Evolutionary conservation across 2,113 vertebrate genomes (phyloP).

Genomic region (Halcyon malimbica): DNA sequence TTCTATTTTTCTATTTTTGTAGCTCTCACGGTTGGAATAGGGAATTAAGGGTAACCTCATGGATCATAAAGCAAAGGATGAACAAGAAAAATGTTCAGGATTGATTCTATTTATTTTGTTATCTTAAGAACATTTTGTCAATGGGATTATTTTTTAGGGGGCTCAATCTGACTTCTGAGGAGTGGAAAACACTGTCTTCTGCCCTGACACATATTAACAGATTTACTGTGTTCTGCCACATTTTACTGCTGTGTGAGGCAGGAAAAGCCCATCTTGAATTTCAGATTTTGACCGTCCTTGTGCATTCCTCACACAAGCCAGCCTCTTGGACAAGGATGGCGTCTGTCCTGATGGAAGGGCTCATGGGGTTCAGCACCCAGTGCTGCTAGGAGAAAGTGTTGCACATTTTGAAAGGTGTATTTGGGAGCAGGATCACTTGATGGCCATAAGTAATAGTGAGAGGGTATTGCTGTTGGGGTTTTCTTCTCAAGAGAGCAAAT

Average conservation of each 20-base stretch:
- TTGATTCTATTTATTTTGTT: constrained; percentile 25
- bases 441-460: background rate
- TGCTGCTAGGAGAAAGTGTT: background rate
- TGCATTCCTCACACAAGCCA: background rate
- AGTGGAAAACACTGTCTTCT: constrained; percentile 1
- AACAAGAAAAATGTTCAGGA: background rate
- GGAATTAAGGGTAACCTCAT: constrained; percentile 3
- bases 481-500: background rate
- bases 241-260: background rate
- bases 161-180: background rate
- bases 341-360: background rate
- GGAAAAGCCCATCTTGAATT: constrained; percentile 4
- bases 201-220: background rate
- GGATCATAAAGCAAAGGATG: constrained; percentile 38
- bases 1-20: constrained; percentile 47
- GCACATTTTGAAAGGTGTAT: background rate
- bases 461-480: background rate
- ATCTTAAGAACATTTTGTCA: constrained; percentile 2
- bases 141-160: background rate
- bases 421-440: background rate
- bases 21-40: background rate
- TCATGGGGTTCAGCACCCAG: background rate
- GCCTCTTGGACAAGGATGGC: background rate
- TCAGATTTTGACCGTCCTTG: background rate
- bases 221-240: background rate